Conservation (phyloP, 2,888 invertebrate species). For the Anthophora plumipes region DNA sequence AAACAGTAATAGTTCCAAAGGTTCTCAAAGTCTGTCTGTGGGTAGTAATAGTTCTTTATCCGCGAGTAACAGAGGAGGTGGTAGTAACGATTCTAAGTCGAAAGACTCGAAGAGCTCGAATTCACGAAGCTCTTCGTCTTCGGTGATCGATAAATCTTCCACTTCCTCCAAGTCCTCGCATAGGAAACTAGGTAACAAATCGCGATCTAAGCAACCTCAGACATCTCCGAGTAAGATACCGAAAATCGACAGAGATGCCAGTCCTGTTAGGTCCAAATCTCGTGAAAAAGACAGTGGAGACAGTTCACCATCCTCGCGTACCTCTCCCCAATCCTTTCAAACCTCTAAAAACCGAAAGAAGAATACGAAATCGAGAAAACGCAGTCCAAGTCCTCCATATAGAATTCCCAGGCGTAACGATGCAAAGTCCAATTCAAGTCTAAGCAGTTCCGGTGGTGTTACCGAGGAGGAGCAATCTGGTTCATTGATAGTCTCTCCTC, state of each 20-base stretch:
- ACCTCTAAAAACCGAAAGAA: slow-evolving; percentile 82
- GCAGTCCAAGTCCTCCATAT: slow-evolving; percentile 81
- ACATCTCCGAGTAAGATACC: slow-evolving; percentile 77
- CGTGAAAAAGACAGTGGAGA: slow-evolving; percentile 79
- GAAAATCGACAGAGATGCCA: slow-evolving; percentile 79
- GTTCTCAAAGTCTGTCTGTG: slow-evolving; percentile 70
- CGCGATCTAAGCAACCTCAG: slow-evolving; percentile 79
- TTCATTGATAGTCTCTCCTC: slow-evolving; percentile 82
- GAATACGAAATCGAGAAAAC: slow-evolving; percentile 79
- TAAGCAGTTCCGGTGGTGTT: slow-evolving; percentile 76
- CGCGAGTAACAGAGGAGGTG: slow-evolving; percentile 73
- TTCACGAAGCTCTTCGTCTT: slow-evolving; percentile 78
- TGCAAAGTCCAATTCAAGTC: slow-evolving; percentile 73
- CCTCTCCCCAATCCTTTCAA: slow-evolving; percentile 84
- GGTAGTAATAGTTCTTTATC: slow-evolving; percentile 70
- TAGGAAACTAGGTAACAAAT: slow-evolving; percentile 82
- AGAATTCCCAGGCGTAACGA: slow-evolving; percentile 81
- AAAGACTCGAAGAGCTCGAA: slow-evolving; percentile 76
- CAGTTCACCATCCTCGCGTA: slow-evolving; percentile 74
- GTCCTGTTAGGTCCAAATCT: slow-evolving; percentile 80
- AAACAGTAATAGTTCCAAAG: slow-evolving; percentile 75
- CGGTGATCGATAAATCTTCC: slow-evolving; percentile 82
- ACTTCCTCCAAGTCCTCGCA: slow-evolving; percentile 80
- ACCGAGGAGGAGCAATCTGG: slow-evolving; percentile 83
- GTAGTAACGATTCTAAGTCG: slow-evolving; percentile 72